phyloP scores from a whole-genome alignment of 2,113 vertebrate genomes.

The Blennius ocellaris region DNA sequence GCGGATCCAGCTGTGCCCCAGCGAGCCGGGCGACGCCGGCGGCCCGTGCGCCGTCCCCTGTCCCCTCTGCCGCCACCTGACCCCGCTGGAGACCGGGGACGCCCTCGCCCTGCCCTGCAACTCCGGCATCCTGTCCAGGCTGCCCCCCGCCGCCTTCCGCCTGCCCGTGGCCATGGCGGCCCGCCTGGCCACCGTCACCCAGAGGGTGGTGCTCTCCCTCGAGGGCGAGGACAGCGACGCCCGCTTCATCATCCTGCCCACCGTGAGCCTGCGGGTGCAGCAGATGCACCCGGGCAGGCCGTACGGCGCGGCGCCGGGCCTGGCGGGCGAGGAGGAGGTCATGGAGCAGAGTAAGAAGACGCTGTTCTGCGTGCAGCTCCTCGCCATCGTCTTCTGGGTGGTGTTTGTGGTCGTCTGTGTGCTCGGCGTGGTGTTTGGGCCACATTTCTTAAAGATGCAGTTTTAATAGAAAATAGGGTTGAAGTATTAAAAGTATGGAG shows the following conservation, averaged over 20 bases:
- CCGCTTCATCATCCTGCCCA: conserved; percentile 83
- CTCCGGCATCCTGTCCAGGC: conserved; percentile 73
- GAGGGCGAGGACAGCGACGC: conserved; percentile 72
- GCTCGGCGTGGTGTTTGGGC: conserved; percentile 78
- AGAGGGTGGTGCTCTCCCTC: conserved; percentile 80
- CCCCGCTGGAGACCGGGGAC: conserved; percentile 67
- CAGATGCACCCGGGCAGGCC: conserved; percentile 73
- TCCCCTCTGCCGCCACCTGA: conserved; percentile 83
- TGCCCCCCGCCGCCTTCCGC: conserved; percentile 69
- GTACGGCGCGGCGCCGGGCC: conserved; percentile 22
- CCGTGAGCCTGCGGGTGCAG: conserved; percentile 84
- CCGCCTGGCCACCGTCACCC: conserved; percentile 73
- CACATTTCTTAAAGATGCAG: conserved; percentile 68
- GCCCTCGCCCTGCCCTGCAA: conserved; percentile 79
- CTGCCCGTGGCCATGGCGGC: conserved; percentile 54
- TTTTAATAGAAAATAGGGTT: neutral
- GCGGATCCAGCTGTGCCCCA: conserved; percentile 77
- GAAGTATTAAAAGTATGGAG: neutral
- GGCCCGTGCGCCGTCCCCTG: conserved; percentile 74
- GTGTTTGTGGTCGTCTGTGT: conserved; percentile 82
- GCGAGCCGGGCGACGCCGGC: conserved; percentile 30
- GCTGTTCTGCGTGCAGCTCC: conserved; percentile 77
- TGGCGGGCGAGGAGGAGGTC: conserved; percentile 54
- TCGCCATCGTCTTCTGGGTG: conserved; percentile 81
- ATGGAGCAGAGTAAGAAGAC: conserved; percentile 69